These are phyloP conservation scores for Eclectus roratus DNA, from an alignment of 2,113 vertebrate genomes.

Conservation along the genomic window DNA sequence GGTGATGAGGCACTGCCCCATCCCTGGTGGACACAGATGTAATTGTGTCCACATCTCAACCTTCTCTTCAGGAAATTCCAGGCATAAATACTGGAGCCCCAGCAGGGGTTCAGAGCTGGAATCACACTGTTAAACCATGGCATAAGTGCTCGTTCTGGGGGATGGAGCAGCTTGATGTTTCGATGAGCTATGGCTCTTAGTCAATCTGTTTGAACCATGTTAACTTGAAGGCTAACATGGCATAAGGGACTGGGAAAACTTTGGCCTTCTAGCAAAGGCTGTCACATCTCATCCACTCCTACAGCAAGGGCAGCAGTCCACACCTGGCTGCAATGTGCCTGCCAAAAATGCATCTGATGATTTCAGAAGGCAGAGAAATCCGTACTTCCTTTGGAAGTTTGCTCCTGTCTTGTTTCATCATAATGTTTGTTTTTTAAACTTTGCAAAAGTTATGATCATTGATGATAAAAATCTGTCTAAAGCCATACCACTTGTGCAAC, in stretches of 20 bases:
- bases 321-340: background rate
- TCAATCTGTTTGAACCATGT: background rate
- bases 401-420: background rate
- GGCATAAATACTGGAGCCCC: background rate
- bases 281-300: background rate
- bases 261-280: background rate
- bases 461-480: conserved; percentile 28
- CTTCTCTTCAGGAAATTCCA: background rate
- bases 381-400: background rate
- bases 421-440: background rate
- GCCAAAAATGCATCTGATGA: background rate
- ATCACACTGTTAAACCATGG: background rate
- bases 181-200: background rate
- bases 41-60: background rate
- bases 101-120: background rate
- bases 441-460: background rate
- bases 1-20: background rate
- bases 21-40: background rate
- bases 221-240: background rate
- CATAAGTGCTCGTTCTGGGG: background rate
- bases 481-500: background rate
- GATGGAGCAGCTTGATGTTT: background rate
- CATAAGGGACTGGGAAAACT: background rate
- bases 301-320: background rate
- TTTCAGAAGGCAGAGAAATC: background rate